A percentile compares a stretch with the other conserved stretches of the same genome.
phyloP scores from a whole-genome alignment of 2,113 vertebrate genomes.

The Cyanoramphus novaezelandiae region DNA sequence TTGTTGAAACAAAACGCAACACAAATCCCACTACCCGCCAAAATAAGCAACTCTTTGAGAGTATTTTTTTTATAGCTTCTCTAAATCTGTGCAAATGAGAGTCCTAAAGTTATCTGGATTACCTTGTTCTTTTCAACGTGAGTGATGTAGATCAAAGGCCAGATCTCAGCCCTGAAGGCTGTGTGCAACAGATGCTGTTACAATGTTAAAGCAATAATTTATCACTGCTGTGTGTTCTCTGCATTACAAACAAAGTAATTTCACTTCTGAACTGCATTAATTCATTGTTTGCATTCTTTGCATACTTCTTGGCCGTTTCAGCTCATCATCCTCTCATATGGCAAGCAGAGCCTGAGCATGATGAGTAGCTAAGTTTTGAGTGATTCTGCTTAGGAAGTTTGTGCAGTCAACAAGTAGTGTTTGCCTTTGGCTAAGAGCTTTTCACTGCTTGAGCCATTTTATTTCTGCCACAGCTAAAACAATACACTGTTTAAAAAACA shows the following conservation, averaged over 20 bases:
- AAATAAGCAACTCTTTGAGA: not conserved
- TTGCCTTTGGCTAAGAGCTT: not conserved
- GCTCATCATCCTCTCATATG: not conserved
- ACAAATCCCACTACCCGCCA: accelerated
- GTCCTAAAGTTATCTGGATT: not conserved
- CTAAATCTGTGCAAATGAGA: not conserved
- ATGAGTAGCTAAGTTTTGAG: not conserved
- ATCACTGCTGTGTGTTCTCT: not conserved
- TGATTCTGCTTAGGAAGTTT: not conserved
- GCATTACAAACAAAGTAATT: not conserved
- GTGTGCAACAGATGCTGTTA: conserved; percentile 25
- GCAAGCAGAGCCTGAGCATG: not conserved
- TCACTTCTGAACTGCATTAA: not conserved
- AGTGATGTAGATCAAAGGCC: not conserved
- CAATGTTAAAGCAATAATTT: conserved; percentile 31
- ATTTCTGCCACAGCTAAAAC: not conserved
- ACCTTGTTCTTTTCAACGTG: not conserved
- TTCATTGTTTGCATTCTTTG: not conserved
- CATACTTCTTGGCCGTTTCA: not conserved
- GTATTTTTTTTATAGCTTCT: not conserved
- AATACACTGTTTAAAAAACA: not conserved
- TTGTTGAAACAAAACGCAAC: not conserved
- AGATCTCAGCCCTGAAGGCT: conserved; percentile 2
- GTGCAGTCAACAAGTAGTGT: too few relatives aligned
- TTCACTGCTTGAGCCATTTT: not conserved